Evolutionary conservation across 2,113 vertebrate genomes (phyloP), one percentile per base, ranked within the genome.

Genomic region (Chaetops frenatus): DNA sequence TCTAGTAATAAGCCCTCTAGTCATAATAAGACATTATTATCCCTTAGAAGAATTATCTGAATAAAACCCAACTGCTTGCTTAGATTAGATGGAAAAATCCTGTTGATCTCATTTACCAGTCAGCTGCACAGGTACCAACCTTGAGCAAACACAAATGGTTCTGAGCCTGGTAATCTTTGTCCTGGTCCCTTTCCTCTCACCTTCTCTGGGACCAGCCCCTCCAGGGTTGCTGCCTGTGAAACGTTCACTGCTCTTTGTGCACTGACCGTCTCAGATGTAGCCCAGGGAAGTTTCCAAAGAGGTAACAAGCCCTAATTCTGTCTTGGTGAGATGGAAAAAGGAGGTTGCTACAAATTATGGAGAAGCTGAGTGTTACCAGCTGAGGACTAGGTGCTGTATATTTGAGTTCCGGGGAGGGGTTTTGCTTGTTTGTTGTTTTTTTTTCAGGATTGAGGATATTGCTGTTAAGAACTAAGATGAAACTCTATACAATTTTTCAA

Each of bases 41-140:
- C 58, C 58, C 81, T 91, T 90, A 91, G 86, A 96, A 94, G 62
- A 95, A 88, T 87, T 57, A 71, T 57, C 92, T 95, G 87, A 95
- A 80, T 62, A 83, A 90, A 96, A 89, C 91, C 81, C 93, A 95
- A 85, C 58, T 84, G 47, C 76, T 94, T 6, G 2, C 62, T 88
- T 67, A 50, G 90, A 58, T 33, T 74, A 88, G 44, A 67, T 58
- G 64, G 80, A 92, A 90, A 78, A 94, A 84, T 67, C 56, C 29
- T 64, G 45, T 82, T 87, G 67, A 78, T 70, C 36, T 78, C 33
- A 33, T 4, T 67, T 84, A 33, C 33, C 65, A 50, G 64, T 42
- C 42, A 78, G 77, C 51, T 40, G 25, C 87, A 47, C 24, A 79
- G 77, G 71, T n/a, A 78, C n/a, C 78, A 91, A 38, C 69, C 56